A percentile compares a stretch with the other conserved stretches of the same genome.
Evolutionary conservation across 1,140 invertebrate genomes (phyloP).

Genomic region (Drosophila mojavensis): DNA sequence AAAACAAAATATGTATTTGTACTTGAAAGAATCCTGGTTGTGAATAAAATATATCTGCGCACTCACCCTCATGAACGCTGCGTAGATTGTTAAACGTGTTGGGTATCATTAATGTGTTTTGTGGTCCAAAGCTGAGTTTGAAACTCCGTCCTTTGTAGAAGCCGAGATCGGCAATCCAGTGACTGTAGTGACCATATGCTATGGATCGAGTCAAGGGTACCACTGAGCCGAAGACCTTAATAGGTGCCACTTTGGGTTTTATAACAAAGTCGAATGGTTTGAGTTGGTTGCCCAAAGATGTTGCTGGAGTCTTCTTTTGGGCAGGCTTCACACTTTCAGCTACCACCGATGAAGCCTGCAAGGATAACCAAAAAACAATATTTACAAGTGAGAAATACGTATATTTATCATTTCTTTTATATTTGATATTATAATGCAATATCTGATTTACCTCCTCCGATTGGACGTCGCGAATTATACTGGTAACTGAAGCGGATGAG

Average conservation of each 20-base stretch:
- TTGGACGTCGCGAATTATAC: slow-evolving; percentile 60
- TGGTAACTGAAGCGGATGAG: slow-evolving; percentile 65
- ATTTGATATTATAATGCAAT: background rate
- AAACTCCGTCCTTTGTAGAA: slow-evolving; percentile 88
- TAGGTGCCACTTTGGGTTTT: slow-evolving; percentile 75
- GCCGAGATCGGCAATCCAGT: slow-evolving; percentile 87
- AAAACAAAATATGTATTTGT: background rate
- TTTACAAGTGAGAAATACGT: background rate
- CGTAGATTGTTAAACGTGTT: slow-evolving; percentile 63
- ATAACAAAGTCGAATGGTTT: slow-evolving; percentile 60
- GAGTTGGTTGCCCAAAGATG: background rate
- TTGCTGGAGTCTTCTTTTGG: slow-evolving; percentile 1
- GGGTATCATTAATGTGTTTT: slow-evolving; percentile 86
- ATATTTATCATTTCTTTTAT: background rate
- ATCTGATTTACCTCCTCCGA: slow-evolving; percentile 51
- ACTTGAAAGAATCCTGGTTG: background rate
- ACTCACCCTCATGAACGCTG: slow-evolving; percentile 50
- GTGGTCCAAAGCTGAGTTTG: slow-evolving; percentile 90
- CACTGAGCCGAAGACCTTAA: slow-evolving; percentile 84
- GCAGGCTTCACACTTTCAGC: slow-evolving; percentile 32
- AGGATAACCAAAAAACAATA: background rate
- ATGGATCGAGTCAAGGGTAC: slow-evolving; percentile 84
- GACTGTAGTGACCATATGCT: slow-evolving; percentile 84
- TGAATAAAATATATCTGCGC: background rate
- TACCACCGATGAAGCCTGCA: slow-evolving; percentile 55